Evolutionary conservation across 1,140 invertebrate species (phyloP), one percentile per base, ranked within the genome.

Genomic region (Dreissena polymorpha): DNA sequence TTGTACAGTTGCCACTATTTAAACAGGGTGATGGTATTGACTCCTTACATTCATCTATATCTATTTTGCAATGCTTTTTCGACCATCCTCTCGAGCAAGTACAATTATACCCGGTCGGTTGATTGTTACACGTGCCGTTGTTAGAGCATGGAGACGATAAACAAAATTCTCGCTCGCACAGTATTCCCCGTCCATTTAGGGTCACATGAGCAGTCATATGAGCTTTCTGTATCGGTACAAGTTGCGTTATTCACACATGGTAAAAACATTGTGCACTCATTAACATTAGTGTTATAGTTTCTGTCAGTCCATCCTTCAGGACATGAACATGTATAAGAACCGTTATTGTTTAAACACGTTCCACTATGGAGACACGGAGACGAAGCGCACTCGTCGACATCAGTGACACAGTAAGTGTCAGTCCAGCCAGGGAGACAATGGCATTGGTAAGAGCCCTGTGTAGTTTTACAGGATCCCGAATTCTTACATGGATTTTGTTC

Each of bases 171-270:
- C 21, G 57, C 2, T 23, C 57, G 57, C 2, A 23, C n/a, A 53
- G 23, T 57, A 18, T 78, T 67, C 0, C 57, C 75, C 65, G 21
- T 25, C 68, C 68, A 70, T 14, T 50, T 14, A 0, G 27, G 39
- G 23, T 25, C 2, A 39, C 68, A 70, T 10, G 23, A 10, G 12
- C 81, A 83, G 18, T 75, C 70, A 60, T 70, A 83, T 23, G 65
- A 70, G 13, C 81, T 72, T 16, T 76, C 70, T 5, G 68, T 70
- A 64, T 83, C 71, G 0, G 63, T 57, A 64, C 81, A 83, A 10
- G 73, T 70, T 21, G 72, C 86, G 0, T 83, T 79, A 75, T 87
- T 87, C 50, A 29, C 29, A 67, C 85, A 86, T 18, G 85, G 85
- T 10, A 23, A 60, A 39, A 2, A 39, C 13, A n/a, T 57, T 23